A percentile compares a stretch with the other conserved stretches of the same genome.
Evolutionary conservation across 1,140 invertebrate genomes (phyloP).

Genomic region (Pinna nobilis): DNA sequence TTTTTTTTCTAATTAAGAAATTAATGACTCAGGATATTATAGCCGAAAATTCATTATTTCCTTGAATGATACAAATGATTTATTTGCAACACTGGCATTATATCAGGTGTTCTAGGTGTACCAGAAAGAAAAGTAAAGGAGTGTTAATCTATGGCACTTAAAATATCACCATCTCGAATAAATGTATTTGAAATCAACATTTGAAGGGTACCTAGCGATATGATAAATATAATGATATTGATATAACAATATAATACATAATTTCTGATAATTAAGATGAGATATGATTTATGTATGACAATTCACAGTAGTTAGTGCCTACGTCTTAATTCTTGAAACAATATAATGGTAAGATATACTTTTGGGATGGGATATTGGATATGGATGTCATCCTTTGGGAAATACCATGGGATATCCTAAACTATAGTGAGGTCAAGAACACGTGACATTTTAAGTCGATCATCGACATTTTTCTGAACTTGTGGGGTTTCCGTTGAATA

Average conservation of each 20-base stretch:
- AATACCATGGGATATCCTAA: too few species aligned
- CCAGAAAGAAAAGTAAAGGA: not conserved
- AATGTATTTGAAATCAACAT: too few species aligned
- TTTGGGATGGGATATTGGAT: not conserved
- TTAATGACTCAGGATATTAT: not conserved
- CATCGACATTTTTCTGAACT: too few species aligned
- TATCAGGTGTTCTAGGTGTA: not conserved
- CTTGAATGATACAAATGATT: not conserved
- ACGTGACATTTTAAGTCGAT: too few species aligned
- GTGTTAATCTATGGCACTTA: not conserved
- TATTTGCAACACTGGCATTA: not conserved
- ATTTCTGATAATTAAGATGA: not conserved
- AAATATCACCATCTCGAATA: too few species aligned
- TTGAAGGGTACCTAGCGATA: not conserved
- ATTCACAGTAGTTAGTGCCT: not conserved
- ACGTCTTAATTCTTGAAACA: not conserved
- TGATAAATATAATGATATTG: not conserved
- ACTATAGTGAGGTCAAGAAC: too few species aligned
- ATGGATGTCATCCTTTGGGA: not conserved
- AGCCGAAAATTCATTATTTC: not conserved
- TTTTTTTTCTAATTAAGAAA: not conserved
- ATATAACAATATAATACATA: not conserved
- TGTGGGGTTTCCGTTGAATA: too few species aligned
- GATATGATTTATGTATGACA: not conserved
- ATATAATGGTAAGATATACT: not conserved